A percentile compares a stretch with the other conserved stretches of the same genome.
phyloP scores from a whole-genome alignment of 1,140 invertebrate genomes.

The Macrosteles quadrilineatus region DNA sequence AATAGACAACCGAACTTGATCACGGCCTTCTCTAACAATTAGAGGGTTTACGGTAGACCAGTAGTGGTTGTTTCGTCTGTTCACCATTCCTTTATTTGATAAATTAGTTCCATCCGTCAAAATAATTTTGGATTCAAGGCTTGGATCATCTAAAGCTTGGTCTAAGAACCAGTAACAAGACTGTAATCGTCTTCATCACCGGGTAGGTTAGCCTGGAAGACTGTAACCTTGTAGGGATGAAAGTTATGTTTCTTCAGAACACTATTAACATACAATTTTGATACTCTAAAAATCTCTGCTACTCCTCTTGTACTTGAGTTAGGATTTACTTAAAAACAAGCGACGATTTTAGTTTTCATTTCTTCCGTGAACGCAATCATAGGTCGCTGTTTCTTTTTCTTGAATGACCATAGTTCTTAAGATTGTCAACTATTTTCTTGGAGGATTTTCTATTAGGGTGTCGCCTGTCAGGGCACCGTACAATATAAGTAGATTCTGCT shows the following conservation, averaged over 20 bases:
- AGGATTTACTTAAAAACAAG: background rate
- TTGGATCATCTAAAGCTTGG: background rate
- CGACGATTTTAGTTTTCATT: background rate
- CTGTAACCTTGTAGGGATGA: background rate
- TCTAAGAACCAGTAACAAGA: background rate
- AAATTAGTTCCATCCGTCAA: conserved; percentile 1
- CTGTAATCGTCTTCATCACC: background rate
- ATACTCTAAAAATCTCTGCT: background rate
- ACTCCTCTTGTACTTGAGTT: background rate
- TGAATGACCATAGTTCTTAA: background rate
- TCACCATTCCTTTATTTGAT: background rate
- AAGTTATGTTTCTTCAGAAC: background rate
- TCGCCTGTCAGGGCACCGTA: background rate
- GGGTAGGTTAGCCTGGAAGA: background rate
- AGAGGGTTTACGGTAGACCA: background rate
- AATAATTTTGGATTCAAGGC: background rate
- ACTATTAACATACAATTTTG: background rate
- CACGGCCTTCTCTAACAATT: background rate
- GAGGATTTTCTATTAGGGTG: background rate
- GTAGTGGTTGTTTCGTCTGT: background rate
- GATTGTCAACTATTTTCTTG: background rate
- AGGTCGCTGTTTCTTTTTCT: background rate
- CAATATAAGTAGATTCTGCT: background rate
- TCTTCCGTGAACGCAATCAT: background rate
- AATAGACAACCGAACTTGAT: background rate